Percentiles rank a stretch among this genome's conserved stretches.
These are phyloP conservation scores for Brienomyrus longianalis DNA, from an alignment of 2,113 vertebrate genomes.

Conservation along the genomic window DNA sequence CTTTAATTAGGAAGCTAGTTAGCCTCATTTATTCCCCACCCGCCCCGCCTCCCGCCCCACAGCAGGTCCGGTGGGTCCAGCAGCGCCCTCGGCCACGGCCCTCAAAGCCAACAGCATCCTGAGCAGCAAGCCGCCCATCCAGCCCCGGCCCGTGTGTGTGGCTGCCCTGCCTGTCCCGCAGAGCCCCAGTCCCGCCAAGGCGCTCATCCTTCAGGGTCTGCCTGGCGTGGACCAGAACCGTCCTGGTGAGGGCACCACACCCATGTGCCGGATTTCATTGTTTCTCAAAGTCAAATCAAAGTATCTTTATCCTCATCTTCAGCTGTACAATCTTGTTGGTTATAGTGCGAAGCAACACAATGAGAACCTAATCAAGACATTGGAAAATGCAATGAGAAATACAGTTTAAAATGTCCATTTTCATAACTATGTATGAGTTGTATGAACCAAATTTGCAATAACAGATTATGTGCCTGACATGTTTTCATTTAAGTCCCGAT, in stretches of 20 bases:
- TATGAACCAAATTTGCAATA: not conserved
- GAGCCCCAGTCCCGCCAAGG: slow-evolving; percentile 46
- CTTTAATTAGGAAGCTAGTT: too few species aligned
- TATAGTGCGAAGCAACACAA: not conserved
- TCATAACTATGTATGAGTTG: not conserved
- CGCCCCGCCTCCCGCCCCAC: not conserved
- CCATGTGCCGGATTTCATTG: not conserved
- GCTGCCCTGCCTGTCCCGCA: slow-evolving; percentile 51
- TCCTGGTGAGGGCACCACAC: slow-evolving; percentile 49
- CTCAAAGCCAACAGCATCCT: slow-evolving; percentile 57
- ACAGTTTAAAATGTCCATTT: not conserved
- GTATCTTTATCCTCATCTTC: not conserved
- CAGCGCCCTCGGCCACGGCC: slow-evolving; percentile 27
- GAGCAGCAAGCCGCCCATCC: slow-evolving; percentile 65
- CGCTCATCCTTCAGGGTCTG: slow-evolving; percentile 72
- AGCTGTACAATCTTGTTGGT: not conserved
- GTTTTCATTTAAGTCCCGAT: not conserved
- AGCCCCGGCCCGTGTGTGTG: slow-evolving; percentile 69
- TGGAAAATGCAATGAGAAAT: not conserved
- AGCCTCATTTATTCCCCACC: too few species aligned
- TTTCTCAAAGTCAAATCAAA: not conserved
- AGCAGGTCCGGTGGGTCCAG: slow-evolving; percentile 14
- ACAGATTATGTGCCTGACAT: not conserved
- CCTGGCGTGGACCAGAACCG: slow-evolving; percentile 49
- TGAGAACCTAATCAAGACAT: not conserved